These are phyloP conservation scores for Moxostoma hubbsi DNA, from an alignment of 2,797 vertebrate genomes.

Conservation along the genomic window DNA sequence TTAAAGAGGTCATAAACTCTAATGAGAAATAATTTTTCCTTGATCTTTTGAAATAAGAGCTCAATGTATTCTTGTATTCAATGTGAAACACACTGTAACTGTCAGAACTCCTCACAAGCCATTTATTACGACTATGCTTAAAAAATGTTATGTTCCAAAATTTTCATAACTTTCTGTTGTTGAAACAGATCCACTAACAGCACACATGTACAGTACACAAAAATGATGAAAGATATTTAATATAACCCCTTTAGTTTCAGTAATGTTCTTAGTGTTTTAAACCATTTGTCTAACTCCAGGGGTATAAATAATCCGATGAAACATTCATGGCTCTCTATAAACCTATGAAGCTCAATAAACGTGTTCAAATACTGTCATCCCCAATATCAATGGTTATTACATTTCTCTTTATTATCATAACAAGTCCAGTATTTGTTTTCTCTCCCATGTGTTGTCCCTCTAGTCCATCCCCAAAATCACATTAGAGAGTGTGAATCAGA, in stretches of 20 bases:
- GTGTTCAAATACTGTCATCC: neutral
- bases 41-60: no score
- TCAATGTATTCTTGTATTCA: no score
- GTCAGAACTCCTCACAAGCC: no score
- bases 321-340: slow-evolving; percentile 7
- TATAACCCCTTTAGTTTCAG: neutral
- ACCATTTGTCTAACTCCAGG: slow-evolving; percentile 4
- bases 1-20: neutral
- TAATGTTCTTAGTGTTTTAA: neutral
- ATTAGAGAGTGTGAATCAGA: slow-evolving; percentile 23
- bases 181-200: neutral
- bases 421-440: neutral
- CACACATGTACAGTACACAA: neutral
- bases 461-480: slow-evolving; percentile 8
- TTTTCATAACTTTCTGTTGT: no score
- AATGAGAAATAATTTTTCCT: no score
- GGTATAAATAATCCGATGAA: neutral
- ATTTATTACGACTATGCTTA: no score
- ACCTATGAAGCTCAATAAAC: slow-evolving; percentile 18
- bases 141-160: no score
- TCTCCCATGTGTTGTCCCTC: neutral
- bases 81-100: no score
- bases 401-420: neutral
- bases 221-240: neutral
- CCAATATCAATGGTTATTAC: neutral